Evolutionary conservation across 92 coral and sea anemone genomes (phyloP), one percentile per base, ranked within the genome.

Genomic region (Muricea muricata): DNA sequence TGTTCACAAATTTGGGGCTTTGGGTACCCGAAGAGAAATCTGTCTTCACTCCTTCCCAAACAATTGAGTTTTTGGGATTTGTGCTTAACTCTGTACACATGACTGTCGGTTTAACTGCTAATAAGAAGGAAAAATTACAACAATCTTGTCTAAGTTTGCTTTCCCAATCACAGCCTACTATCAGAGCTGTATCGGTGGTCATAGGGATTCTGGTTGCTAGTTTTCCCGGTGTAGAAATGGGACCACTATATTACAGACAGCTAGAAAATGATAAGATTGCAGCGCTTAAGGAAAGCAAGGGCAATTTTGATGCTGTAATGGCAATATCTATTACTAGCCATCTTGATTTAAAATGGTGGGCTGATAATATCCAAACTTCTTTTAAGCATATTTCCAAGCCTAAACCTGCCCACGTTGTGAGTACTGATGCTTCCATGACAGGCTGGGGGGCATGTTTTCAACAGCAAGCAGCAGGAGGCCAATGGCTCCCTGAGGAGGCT

Each of bases 231-330:
- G 74, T 67, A 23, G 21, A 30, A 15, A 10, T 67, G n/a, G 74
- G 74, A 5, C 74, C 45, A 4, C n/a, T 67, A 33, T 33, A 67
- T 24, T 67, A 31, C n/a, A 67, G 74, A 24, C 74, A 67, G 26
- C 10, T 67, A 18, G 74, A 67, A 23, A 67, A 33, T 30, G 74
- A 67, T 8, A 67, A 67, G 2, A 18, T 15, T 33, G 20, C 47
- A 11, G 74, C 74, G 2, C 42, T 28, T 18, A 67, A 28, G 8
- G 47, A 3, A 2, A 30, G 18, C 21, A 10, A 33, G 30, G 45
- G 74, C 40, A 3, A 37, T 1, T 67, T 30, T 67, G 74, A 67
- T 67, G 74, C 74, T 30, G 24, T 11, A 5, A 67, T 67, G 74
- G 33, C 74, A 4, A 1, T 67, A 1, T 67, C 74, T 1, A 13